phyloP scores from a whole-genome alignment of 1,140 invertebrate species.

The Sogatella furcifera region DNA sequence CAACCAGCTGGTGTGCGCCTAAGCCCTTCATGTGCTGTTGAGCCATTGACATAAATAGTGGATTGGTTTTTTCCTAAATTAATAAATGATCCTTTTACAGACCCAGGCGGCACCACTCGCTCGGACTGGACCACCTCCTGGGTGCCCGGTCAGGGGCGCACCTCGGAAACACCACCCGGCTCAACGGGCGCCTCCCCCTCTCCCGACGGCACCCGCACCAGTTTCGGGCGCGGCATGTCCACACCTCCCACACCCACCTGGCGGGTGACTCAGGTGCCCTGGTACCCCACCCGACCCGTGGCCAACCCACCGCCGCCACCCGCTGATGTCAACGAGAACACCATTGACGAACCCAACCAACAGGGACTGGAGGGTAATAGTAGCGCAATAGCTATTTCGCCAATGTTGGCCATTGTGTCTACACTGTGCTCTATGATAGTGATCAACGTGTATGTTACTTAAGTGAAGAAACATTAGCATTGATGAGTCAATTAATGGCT shows the following conservation, averaged over 20 bases:
- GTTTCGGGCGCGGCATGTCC: conserved; percentile 36
- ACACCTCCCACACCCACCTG: conserved; percentile 27
- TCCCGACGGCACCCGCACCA: conserved; percentile 20
- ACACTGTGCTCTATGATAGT: no score
- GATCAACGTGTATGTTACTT: no score
- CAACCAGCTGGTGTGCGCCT: no score
- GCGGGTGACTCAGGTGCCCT: conserved; percentile 28
- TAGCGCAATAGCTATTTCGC: neutral
- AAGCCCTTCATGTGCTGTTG: no score
- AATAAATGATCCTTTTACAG: neutral
- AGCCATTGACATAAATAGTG: neutral
- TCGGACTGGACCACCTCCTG: conserved; percentile 12
- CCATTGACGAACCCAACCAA: conserved; percentile 48
- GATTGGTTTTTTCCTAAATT: neutral
- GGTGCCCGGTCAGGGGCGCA: conserved; percentile 13
- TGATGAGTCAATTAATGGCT: no score
- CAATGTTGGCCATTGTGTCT: neutral
- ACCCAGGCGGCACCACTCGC: conserved; percentile 1
- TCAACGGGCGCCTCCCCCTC: neutral
- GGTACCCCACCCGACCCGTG: conserved; percentile 26
- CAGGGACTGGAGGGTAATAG: conserved; percentile 33
- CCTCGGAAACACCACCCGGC: conserved; percentile 17
- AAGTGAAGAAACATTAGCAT: no score
- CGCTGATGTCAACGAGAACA: conserved; percentile 38
- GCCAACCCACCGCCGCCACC: conserved; percentile 30